Conservation (phyloP, 2,113 vertebrate species). For the Otis tarda region DNA sequence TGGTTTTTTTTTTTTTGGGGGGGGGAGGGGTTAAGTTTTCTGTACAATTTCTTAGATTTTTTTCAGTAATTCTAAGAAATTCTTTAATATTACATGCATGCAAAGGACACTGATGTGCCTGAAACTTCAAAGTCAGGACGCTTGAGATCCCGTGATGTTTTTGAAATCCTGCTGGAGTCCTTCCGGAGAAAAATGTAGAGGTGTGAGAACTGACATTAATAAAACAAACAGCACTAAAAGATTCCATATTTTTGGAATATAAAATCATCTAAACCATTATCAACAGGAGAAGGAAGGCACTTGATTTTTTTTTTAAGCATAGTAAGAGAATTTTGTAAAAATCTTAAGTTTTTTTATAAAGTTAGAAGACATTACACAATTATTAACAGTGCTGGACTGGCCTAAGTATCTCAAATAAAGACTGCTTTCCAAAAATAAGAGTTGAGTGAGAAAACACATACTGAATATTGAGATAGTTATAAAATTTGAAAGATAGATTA, state of each 20-base stretch:
- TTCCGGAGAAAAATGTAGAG: not conserved
- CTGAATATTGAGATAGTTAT: not conserved
- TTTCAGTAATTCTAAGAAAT: not conserved
- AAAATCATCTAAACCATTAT: not conserved
- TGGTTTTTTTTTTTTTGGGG: accelerated
- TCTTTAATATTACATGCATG: not conserved
- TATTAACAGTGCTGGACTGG: not conserved
- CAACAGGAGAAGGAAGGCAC: not conserved
- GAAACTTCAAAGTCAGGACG: not conserved
- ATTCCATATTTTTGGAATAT: not conserved
- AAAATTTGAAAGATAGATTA: not conserved
- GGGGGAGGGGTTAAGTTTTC: not conserved
- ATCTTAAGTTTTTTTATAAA: not conserved
- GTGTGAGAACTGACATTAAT: not conserved
- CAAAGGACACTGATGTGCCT: not conserved
- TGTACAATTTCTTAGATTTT: not conserved
- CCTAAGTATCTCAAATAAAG: not conserved
- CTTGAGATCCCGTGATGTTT: not conserved
- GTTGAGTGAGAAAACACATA: not conserved
- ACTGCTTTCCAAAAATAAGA: not conserved
- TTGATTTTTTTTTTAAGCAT: not conserved
- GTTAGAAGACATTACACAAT: not conserved
- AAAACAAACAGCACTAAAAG: not conserved
- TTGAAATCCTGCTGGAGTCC: not conserved
- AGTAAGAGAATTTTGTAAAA: not conserved